These are phyloP conservation scores for Macrophya annulata DNA, from an alignment of 2,888 invertebrate species.

Conservation along the genomic window DNA sequence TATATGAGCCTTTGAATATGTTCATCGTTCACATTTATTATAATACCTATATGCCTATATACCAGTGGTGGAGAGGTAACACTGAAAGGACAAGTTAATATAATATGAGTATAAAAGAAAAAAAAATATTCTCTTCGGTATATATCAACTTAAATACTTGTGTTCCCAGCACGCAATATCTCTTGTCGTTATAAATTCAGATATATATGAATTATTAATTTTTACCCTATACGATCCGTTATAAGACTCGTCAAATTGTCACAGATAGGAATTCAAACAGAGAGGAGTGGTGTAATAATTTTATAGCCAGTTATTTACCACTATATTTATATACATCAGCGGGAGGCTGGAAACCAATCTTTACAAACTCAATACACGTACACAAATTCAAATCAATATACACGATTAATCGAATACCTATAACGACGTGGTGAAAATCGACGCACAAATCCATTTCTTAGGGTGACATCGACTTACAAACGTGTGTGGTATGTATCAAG, in stretches of 20 bases:
- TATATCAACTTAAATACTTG: conserved; percentile 45
- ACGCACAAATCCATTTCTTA: background rate
- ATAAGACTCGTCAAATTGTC: conserved; percentile 53
- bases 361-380: background rate
- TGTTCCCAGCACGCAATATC: conserved; percentile 30
- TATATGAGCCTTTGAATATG: background rate
- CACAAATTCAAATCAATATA: background rate
- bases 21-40: conserved; percentile 6
- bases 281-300: conserved; percentile 21
- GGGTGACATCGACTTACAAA: background rate
- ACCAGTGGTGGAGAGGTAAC: background rate
- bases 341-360: conserved; percentile 29
- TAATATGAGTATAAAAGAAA: background rate
- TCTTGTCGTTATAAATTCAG: conserved; percentile 49
- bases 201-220: conserved; percentile 52
- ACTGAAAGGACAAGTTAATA: conserved; percentile 22
- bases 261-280: conserved; percentile 18
- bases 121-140: background rate
- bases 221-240: background rate
- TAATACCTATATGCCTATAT: background rate
- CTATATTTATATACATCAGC: conserved; percentile 18
- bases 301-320: conserved; percentile 25
- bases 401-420: background rate
- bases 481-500: background rate
- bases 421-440: background rate